These are phyloP conservation scores for Anthopleura xanthogrammica DNA, from an alignment of 92 coral and sea anemone species.

Conservation along the genomic window DNA sequence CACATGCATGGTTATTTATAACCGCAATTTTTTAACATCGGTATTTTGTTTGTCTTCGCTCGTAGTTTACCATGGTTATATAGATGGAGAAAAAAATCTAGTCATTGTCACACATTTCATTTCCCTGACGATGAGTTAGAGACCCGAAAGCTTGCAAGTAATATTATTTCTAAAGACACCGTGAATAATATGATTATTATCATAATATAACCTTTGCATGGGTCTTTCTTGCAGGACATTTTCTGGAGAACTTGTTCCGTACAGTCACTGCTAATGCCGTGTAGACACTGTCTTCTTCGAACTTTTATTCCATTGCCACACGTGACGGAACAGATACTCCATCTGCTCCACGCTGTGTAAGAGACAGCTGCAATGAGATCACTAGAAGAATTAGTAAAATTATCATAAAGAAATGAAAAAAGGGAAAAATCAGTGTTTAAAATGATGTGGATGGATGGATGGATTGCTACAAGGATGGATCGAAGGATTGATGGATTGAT, in stretches of 20 bases:
- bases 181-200: no score
- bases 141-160: no score
- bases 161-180: no score
- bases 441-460: neutral
- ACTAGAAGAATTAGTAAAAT: neutral
- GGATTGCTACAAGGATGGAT: neutral
- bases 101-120: no score
- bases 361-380: constrained; percentile 1
- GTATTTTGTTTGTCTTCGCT: no score
- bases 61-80: no score
- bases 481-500: neutral
- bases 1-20: no score
- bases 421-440: neutral
- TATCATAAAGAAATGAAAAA: no score
- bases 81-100: no score
- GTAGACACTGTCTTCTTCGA: constrained; percentile 21
- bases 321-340: constrained; percentile 35
- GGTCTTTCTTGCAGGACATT: constrained; percentile 4
- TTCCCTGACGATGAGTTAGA: no score
- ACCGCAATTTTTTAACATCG: no score
- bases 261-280: constrained; percentile 11
- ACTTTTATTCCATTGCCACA: constrained; percentile 28
- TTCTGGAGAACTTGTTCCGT: constrained; percentile 1
- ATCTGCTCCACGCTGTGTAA: constrained; percentile 27
- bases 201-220: constrained; percentile 9